These are phyloP conservation scores for Heterochromis multidens DNA, from an alignment of 2,113 vertebrate genomes.

Conservation along the genomic window DNA sequence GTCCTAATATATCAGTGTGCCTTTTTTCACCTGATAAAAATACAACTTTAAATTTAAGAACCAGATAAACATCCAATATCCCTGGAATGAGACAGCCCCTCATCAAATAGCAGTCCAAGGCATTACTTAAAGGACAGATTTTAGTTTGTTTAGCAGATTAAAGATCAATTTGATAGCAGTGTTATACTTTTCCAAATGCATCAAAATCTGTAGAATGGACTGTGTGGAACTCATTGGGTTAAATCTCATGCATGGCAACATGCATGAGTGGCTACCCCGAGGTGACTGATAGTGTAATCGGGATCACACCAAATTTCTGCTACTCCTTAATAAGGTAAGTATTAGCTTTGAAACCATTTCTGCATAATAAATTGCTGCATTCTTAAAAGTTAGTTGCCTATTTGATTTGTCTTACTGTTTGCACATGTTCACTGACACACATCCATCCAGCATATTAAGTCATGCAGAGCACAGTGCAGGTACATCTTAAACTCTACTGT, in stretches of 20 bases:
- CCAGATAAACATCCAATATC: not conserved
- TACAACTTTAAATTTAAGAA: not conserved
- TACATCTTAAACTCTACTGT: not conserved
- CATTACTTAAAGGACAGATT: not conserved
- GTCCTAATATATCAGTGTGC: not conserved
- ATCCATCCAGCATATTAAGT: not conserved
- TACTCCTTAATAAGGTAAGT: not conserved
- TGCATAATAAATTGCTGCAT: not conserved
- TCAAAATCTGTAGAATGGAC: not conserved
- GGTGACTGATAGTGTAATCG: not conserved
- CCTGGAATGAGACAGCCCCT: not conserved
- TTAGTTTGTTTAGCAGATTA: not conserved
- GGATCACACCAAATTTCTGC: not conserved
- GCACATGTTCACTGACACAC: not conserved
- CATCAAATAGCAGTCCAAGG: not conserved
- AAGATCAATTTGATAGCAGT: not conserved
- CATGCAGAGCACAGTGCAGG: not conserved
- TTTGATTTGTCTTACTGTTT: not conserved
- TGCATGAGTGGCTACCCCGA: not conserved
- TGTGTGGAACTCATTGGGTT: not conserved
- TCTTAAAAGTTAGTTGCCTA: not conserved
- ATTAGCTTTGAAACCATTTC: not conserved
- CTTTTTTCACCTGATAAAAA: not conserved
- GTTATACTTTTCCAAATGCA: not conserved
- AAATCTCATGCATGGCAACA: not conserved